phyloP scores from a whole-genome alignment of 1,140 invertebrate species.

The Tetragonula clypearis region DNA sequence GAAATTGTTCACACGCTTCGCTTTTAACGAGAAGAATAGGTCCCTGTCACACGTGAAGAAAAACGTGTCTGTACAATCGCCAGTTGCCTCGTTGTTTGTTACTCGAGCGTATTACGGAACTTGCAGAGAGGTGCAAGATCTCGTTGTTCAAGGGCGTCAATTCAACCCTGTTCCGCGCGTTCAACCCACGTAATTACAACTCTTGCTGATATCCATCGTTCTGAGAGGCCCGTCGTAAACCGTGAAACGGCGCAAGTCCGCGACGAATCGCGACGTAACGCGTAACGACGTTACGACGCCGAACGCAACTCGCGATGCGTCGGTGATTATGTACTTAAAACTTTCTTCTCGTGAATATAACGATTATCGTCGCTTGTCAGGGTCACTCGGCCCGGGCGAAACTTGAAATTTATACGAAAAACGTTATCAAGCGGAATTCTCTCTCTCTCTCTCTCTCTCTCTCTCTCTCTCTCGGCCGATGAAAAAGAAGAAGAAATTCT shows the following conservation, averaged over 20 bases:
- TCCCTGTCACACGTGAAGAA: too few relatives aligned
- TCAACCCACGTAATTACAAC: neutral
- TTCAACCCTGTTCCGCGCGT: neutral
- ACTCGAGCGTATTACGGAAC: neutral
- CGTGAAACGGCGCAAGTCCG: slow-evolving; percentile 31
- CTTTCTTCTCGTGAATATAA: neutral
- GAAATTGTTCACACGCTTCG: too few relatives aligned
- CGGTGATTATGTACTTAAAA: neutral
- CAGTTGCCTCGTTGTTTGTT: neutral
- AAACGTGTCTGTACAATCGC: neutral
- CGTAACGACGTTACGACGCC: neutral
- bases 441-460: too few relatives aligned
- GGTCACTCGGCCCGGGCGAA: too few relatives aligned
- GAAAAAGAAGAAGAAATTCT: neutral
- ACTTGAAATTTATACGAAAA: too few relatives aligned
- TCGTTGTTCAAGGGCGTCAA: neutral
- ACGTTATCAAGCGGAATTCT: neutral
- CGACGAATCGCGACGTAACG: neutral
- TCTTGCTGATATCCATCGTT: slow-evolving; percentile 29
- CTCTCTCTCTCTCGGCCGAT: too few relatives aligned
- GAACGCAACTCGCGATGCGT: neutral
- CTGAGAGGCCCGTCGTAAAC: slow-evolving; percentile 31
- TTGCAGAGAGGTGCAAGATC: neutral
- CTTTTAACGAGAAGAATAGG: too few relatives aligned
- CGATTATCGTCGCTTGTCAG: neutral